A percentile compares a stretch with the other conserved stretches of the same genome.
These are phyloP conservation scores for Helicoverpa armigera DNA, from an alignment of 1,140 invertebrate species.

Conservation along the genomic window DNA sequence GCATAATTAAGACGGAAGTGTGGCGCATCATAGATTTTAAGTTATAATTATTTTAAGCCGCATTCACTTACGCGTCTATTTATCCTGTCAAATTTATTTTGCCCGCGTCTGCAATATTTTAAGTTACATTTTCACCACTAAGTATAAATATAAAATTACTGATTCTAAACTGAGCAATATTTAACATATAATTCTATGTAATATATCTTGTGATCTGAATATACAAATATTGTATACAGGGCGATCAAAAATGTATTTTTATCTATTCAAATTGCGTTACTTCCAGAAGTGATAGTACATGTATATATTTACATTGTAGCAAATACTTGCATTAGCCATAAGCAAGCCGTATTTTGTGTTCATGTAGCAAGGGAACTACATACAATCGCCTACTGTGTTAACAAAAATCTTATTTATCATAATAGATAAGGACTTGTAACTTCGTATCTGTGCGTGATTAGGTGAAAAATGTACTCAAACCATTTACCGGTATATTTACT, in stretches of 20 bases:
- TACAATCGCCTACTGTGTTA: conserved; percentile 61
- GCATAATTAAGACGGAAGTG: conserved; percentile 60
- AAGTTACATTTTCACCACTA: conserved; percentile 26
- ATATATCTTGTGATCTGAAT: conserved; percentile 63
- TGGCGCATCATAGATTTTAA: conserved; percentile 66
- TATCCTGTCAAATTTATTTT: conserved; percentile 55
- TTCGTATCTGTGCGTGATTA: conserved; percentile 38
- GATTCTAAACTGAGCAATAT: conserved; percentile 69
- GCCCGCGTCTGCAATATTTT: conserved; percentile 32
- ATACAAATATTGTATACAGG: conserved; percentile 65
- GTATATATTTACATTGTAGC: conserved; percentile 62
- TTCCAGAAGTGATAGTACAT: conserved; percentile 62
- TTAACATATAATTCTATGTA: conserved; percentile 52
- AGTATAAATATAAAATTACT: conserved; percentile 51
- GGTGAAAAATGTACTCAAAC: conserved; percentile 44
- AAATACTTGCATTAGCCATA: conserved; percentile 66
- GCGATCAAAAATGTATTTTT: conserved; percentile 65
- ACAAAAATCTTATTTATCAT: conserved; percentile 34
- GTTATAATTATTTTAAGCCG: conserved; percentile 60
- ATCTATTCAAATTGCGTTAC: conserved; percentile 56
- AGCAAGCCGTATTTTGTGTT: conserved; percentile 80
- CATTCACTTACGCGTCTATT: too few species aligned
- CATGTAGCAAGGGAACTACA: conserved; percentile 73
- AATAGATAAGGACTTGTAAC: conserved; percentile 44
- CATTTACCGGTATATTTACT: conserved; percentile 46